phyloP scores from a whole-genome alignment of 2,797 vertebrate species.

The Helarctos malayanus region DNA sequence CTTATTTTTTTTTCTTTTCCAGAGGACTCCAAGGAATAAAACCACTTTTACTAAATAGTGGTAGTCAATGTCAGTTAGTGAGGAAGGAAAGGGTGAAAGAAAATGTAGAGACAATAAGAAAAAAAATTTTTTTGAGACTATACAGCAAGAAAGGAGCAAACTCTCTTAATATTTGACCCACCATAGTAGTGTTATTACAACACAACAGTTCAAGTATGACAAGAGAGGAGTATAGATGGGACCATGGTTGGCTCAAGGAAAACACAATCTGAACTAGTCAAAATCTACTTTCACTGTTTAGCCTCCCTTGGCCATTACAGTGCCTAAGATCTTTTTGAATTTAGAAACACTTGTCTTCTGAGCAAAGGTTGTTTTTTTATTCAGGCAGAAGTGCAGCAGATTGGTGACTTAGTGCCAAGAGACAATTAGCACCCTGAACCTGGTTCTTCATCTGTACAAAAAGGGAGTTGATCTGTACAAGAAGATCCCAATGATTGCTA shows the following conservation, averaged over 20 bases:
- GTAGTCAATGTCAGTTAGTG: background rate
- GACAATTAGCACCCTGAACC: background rate
- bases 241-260: accelerated
- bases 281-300: background rate
- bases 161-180: background rate
- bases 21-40: background rate
- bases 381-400: background rate
- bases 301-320: background rate
- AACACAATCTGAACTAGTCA: background rate
- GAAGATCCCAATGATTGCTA: background rate
- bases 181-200: background rate
- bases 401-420: background rate
- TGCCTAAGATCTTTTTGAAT: background rate
- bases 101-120: background rate
- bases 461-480: background rate
- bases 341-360: background rate
- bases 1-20: background rate
- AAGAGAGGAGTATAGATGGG: background rate
- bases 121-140: background rate
- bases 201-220: background rate
- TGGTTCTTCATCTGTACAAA: background rate
- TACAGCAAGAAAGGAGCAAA: background rate
- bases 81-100: background rate
- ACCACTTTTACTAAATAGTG: background rate
- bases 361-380: background rate